A percentile compares a stretch with the other conserved stretches of the same genome.
phyloP scores from a whole-genome alignment of 2,888 invertebrate genomes.

The Rhingia rostrata region DNA sequence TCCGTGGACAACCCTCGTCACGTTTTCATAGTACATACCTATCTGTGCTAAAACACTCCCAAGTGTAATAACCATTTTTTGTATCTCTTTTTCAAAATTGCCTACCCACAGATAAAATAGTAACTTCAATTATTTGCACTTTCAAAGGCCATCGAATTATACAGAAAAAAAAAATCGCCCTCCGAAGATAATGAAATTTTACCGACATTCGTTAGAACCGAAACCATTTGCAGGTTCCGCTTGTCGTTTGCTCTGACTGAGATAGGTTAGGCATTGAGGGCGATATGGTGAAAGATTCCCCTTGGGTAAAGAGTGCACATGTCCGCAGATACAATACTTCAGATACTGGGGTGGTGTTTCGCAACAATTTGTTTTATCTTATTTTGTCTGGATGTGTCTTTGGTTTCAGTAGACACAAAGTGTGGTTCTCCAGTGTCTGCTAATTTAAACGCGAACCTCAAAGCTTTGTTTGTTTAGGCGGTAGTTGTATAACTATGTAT shows the following conservation, averaged over 20 bases:
- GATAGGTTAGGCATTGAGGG: background rate
- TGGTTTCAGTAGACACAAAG: conserved; percentile 11
- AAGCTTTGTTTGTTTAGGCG: conserved; percentile 24
- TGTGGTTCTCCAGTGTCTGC: conserved; percentile 20
- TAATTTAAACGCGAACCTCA: conserved; percentile 19
- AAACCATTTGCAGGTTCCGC: conserved; percentile 23
- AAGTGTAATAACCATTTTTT: conserved; percentile 12
- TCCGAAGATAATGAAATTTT: conserved; percentile 29
- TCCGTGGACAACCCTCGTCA: conserved; percentile 21
- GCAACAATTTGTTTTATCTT: conserved; percentile 48
- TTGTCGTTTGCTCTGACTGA: conserved; percentile 17
- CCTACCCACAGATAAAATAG: conserved; percentile 33
- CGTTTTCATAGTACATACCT: background rate
- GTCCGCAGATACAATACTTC: conserved; percentile 27
- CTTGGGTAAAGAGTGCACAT: conserved; percentile 8
- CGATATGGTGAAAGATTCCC: background rate
- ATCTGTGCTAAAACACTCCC: conserved; percentile 3
- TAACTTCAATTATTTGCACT: conserved; percentile 50
- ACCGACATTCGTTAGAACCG: conserved; percentile 22
- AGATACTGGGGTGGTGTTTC: conserved; percentile 19
- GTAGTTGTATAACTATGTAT: background rate
- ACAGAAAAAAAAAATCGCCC: conserved; percentile 13
- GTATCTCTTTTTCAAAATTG: conserved; percentile 27
- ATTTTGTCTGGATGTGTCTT: conserved; percentile 17
- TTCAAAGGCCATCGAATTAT: conserved; percentile 41